Base-by-base conservation (phyloP, 2,888 invertebrate species). In the Agrochola lychnidis region DNA sequence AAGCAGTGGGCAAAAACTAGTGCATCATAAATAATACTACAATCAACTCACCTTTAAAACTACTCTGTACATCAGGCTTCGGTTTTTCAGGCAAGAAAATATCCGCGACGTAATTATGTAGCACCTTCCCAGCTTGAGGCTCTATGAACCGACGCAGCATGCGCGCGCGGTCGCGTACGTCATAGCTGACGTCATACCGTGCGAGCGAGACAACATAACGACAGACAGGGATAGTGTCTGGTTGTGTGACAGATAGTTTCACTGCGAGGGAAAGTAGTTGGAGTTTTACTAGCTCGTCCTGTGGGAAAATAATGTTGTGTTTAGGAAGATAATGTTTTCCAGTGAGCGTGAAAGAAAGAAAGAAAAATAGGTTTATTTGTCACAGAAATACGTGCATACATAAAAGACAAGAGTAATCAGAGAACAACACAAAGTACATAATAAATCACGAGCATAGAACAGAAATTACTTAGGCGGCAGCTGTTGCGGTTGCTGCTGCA, bases 141-240 rank as follows among this genome's bases (percentile, higher is more conserved):
- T 93, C 92, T 0, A 95, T 86, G 89, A 96, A 94, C 82, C 98
- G 98, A 22, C 98, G 97, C 73, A 99, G 97, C 92, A 99, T 98
- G 42, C 99, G 97, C 7, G 99, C 99, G 16, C 99, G 97, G 96
- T 99, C 99, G 42, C 99, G 97, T 73, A 99, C 99, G 95, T 99
- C 99, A 93, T 99, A 99, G 95, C 99, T 99, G 88, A 98, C 98
- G 97, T 99, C 99, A 94, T 99, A 99, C 88, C 99, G 98, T 1
- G 99, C 99, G 90, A 99, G 97, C 87, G 98, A 98, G 91, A 99
- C 98, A 62, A 99, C 98, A 95, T 99, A 99, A 92, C 99, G 99
- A 89, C 99, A 98, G 72, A 99, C 97, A 7, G 99, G 97, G 77
- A 98, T 97, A 0, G 99, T 99, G 95, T 98, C 99, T 79, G 98